These are phyloP conservation scores for Entomyzon cyanotis DNA, from an alignment of 2,113 vertebrate species.

Conservation along the genomic window DNA sequence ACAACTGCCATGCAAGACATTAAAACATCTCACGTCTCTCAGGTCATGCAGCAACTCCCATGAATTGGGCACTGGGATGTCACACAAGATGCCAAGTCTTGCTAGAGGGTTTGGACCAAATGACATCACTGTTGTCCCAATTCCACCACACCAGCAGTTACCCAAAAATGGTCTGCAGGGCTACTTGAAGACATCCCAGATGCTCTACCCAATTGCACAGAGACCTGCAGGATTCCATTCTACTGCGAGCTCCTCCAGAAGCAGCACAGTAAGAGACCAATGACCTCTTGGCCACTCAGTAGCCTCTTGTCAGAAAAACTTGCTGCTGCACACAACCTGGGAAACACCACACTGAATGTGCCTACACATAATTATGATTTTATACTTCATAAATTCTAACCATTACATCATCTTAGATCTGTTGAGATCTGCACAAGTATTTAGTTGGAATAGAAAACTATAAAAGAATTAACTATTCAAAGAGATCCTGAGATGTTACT, in stretches of 20 bases:
- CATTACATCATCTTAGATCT: not conserved
- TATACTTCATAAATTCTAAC: not conserved
- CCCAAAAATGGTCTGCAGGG: not conserved
- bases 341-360: not conserved
- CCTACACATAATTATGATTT: not conserved
- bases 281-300: rapidly evolving
- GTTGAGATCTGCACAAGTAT: not conserved
- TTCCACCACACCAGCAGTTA: not conserved
- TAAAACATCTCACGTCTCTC: not conserved
- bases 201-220: not conserved
- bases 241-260: not conserved
- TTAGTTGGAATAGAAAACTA: not conserved
- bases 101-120: not conserved
- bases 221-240: not conserved
- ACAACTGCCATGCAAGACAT: not conserved
- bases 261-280: not conserved
- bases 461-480: not conserved
- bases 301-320: not conserved
- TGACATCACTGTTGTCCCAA: not conserved
- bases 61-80: not conserved
- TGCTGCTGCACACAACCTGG: not conserved
- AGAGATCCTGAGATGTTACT: not conserved
- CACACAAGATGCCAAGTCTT: not conserved
- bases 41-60: not conserved
- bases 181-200: not conserved